Conservation (phyloP, 2,888 invertebrate genomes). For the Drosophila mercatorum region DNA sequence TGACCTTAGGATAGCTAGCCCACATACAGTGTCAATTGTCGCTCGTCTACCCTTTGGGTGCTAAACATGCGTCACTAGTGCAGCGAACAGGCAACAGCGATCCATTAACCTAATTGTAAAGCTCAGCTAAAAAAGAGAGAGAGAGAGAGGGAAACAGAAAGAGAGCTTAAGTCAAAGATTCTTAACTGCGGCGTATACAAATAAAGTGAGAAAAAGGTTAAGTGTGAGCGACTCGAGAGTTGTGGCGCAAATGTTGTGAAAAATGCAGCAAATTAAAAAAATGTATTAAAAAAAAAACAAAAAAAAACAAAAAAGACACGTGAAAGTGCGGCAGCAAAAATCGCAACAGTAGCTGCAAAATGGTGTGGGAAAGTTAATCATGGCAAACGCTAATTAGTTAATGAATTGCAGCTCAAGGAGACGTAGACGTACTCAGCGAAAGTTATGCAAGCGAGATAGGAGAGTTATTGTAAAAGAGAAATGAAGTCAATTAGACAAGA, state of each 20-base stretch:
- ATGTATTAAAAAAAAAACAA: slow-evolving; percentile 4
- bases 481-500: neutral
- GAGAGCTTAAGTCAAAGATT: slow-evolving; percentile 31
- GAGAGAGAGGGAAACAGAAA: slow-evolving; percentile 47
- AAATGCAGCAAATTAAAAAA: slow-evolving; percentile 44
- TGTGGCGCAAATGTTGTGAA: slow-evolving; percentile 26
- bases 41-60: slow-evolving; percentile 23
- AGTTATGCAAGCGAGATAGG: slow-evolving; percentile 16
- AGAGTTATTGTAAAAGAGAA: slow-evolving; percentile 2
- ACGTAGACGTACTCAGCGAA: slow-evolving; percentile 1
- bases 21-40: slow-evolving; percentile 9
- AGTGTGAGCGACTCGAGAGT: slow-evolving; percentile 35
- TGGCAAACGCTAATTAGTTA: slow-evolving; percentile 67
- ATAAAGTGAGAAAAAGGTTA: slow-evolving; percentile 49
- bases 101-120: slow-evolving; percentile 75
- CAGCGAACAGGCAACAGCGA: slow-evolving; percentile 38
- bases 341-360: slow-evolving; percentile 13
- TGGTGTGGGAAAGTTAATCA: slow-evolving; percentile 46
- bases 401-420: slow-evolving; percentile 37
- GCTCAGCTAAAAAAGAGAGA: slow-evolving; percentile 20
- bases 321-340: slow-evolving; percentile 28
- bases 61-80: slow-evolving; percentile 51
- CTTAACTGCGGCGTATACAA: slow-evolving; percentile 26
- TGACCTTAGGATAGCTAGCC: slow-evolving; percentile 25
- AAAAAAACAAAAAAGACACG: slow-evolving; percentile 19